A percentile compares a stretch with the other conserved stretches of the same genome.
These are phyloP conservation scores for Nomada flava DNA, from an alignment of 2,888 invertebrate genomes.

Conservation along the genomic window DNA sequence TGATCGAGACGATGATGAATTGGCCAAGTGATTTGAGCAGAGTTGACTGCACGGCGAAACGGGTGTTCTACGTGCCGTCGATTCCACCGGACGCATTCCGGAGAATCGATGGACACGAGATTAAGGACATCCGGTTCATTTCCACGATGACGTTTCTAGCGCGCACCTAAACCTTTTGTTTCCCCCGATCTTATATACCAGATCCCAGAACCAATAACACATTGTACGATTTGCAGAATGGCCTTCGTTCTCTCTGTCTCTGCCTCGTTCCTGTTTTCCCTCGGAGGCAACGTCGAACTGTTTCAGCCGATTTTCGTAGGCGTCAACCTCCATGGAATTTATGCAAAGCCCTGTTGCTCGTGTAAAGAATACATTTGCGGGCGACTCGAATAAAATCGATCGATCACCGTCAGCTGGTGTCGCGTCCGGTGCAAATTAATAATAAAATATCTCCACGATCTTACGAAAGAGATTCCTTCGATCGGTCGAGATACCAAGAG, in stretches of 20 bases:
- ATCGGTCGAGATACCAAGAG: too few species aligned
- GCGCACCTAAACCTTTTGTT: conserved; percentile 65
- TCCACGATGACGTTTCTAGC: conserved; percentile 70
- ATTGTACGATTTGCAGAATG: conserved; percentile 42
- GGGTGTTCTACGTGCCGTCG: conserved; percentile 60
- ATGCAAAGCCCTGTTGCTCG: too few species aligned
- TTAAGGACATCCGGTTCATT: conserved; percentile 35
- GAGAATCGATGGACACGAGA: conserved; percentile 69
- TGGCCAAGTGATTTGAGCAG: conserved; percentile 40
- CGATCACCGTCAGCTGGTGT: too few species aligned
- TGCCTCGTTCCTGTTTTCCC: conserved; percentile 32
- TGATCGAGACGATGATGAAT: conserved; percentile 14
- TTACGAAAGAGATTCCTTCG: too few species aligned
- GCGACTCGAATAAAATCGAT: too few species aligned
- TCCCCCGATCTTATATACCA: conserved; percentile 40
- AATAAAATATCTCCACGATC: too few species aligned
- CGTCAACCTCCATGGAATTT: too few species aligned
- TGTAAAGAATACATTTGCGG: too few species aligned
- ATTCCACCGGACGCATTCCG: conserved; percentile 79
- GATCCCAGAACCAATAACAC: conserved; percentile 36
- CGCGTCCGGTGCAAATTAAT: too few species aligned
- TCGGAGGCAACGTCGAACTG: too few species aligned
- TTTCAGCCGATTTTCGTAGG: too few species aligned
- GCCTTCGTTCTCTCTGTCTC: conserved; percentile 51
- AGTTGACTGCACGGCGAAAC: conserved; percentile 28